Percentiles rank a stretch among this genome's conserved stretches.
These are phyloP conservation scores for Melolontha melolontha DNA, from an alignment of 2,888 invertebrate species.

Conservation along the genomic window DNA sequence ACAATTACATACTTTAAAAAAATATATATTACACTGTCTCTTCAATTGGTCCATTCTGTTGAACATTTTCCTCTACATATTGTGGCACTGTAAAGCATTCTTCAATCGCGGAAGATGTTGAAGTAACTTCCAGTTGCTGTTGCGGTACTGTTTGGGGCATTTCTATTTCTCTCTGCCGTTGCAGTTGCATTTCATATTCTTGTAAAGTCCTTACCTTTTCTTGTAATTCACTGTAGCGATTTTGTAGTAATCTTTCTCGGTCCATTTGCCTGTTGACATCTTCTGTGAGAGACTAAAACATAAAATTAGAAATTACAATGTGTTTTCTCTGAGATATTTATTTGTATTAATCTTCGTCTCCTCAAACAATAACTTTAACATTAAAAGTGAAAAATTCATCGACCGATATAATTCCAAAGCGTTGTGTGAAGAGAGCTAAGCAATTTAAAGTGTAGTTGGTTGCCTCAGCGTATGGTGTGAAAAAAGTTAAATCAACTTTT, in stretches of 20 bases:
- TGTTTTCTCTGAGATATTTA: background rate
- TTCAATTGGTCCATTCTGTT: slow-evolving; percentile 36
- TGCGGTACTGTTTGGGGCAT: slow-evolving; percentile 28
- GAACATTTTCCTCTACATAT: slow-evolving; percentile 20
- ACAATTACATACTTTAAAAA: background rate
- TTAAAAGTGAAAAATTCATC: too few species aligned
- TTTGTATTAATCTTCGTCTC: too few species aligned
- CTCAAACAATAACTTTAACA: too few species aligned
- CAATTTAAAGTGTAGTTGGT: background rate
- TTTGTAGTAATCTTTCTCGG: slow-evolving; percentile 89
- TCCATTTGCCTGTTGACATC: slow-evolving; percentile 94
- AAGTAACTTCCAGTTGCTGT: slow-evolving; percentile 36
- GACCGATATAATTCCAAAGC: too few species aligned
- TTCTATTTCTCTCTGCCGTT: slow-evolving; percentile 41
- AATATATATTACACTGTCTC: slow-evolving; percentile 39
- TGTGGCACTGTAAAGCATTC: slow-evolving; percentile 35
- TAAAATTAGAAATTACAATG: slow-evolving; percentile 10
- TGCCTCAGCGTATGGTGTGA: too few species aligned
- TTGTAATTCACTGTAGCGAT: slow-evolving; percentile 82
- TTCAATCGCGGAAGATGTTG: slow-evolving; percentile 21
- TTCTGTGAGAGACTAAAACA: slow-evolving; percentile 82
- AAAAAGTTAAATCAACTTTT: too few species aligned
- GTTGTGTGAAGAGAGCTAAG: too few species aligned
- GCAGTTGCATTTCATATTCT: slow-evolving; percentile 50
- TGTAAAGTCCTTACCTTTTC: slow-evolving; percentile 68